These are phyloP conservation scores for Aproaerema taeniolella DNA, from an alignment of 2,888 invertebrate species.

Conservation along the genomic window DNA sequence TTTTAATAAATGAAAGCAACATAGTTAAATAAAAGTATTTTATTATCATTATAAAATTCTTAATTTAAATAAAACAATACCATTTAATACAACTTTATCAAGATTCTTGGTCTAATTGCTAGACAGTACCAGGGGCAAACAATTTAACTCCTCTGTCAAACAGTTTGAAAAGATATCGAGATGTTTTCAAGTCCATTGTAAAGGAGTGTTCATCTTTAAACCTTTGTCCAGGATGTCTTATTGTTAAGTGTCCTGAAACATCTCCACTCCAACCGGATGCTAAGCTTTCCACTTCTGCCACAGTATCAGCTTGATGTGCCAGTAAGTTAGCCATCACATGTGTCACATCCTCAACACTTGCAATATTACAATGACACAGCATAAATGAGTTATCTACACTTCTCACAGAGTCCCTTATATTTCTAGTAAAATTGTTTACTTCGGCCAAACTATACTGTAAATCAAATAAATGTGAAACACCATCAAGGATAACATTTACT, in stretches of 20 bases:
- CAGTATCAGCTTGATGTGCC: slow-evolving; percentile 79
- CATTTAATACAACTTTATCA: too few species aligned
- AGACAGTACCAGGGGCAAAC: slow-evolving; percentile 81
- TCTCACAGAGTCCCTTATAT: slow-evolving; percentile 52
- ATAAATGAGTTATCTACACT: slow-evolving; percentile 52
- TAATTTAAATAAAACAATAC: too few species aligned
- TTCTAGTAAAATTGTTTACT: slow-evolving; percentile 68
- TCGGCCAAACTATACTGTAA: slow-evolving; percentile 74
- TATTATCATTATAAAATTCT: too few species aligned
- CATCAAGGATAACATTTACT: slow-evolving; percentile 82
- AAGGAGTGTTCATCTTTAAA: slow-evolving; percentile 45
- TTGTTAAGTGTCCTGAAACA: slow-evolving; percentile 82
- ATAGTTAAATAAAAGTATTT: too few species aligned
- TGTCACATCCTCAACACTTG: slow-evolving; percentile 76
- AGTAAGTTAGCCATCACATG: slow-evolving; percentile 78
- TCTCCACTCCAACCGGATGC: slow-evolving; percentile 84
- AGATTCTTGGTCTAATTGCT: too few species aligned
- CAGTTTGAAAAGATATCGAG: slow-evolving; percentile 81
- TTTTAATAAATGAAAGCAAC: too few species aligned
- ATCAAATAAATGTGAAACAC: slow-evolving; percentile 83
- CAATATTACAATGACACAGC: slow-evolving; percentile 77
- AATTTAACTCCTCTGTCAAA: slow-evolving; percentile 86
- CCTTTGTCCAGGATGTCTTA: slow-evolving; percentile 63
- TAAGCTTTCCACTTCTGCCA: slow-evolving; percentile 80
- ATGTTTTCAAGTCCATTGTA: slow-evolving; percentile 41